These are phyloP conservation scores for Syngnathus rostellatus DNA, from an alignment of 2,797 vertebrate genomes.

Conservation along the genomic window DNA sequence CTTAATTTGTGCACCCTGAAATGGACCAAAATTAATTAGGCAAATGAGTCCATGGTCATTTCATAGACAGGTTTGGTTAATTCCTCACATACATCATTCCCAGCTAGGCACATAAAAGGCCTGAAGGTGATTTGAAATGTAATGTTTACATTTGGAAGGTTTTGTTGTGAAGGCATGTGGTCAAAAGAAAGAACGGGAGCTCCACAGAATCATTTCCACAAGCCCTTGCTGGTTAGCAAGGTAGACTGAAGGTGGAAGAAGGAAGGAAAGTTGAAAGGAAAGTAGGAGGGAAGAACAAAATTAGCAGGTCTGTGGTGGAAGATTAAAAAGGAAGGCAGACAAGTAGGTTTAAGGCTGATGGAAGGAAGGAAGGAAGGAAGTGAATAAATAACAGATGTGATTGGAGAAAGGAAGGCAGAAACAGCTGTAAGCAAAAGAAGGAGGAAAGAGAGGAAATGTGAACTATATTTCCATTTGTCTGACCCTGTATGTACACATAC, in stretches of 20 bases:
- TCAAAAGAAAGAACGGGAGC: not conserved
- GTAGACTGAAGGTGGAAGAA: too few species aligned
- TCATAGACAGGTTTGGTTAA: not conserved
- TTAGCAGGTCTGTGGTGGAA: not conserved
- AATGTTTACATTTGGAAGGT: not conserved
- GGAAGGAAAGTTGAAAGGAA: not conserved
- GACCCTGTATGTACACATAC: not conserved
- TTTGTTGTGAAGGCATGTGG: not conserved
- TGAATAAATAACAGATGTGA: not conserved
- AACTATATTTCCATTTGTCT: too few species aligned
- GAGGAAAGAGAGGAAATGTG: not conserved
- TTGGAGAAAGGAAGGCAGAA: not conserved
- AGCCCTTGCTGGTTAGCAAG: too few species aligned
- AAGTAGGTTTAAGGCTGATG: not conserved
- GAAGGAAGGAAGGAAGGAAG: not conserved
- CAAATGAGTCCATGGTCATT: not conserved
- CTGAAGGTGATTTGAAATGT: slow-evolving; percentile 10
- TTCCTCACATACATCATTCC: not conserved
- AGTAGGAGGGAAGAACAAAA: not conserved
- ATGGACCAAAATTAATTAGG: not conserved
- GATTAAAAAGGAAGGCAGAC: not conserved
- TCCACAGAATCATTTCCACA: too few species aligned
- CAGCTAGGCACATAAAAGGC: not conserved
- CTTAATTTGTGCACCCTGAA: slow-evolving; percentile 6
- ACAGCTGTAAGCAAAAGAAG: not conserved